phyloP scores from a whole-genome alignment of 2,113 vertebrate species.

The Elephantulus edwardii region DNA sequence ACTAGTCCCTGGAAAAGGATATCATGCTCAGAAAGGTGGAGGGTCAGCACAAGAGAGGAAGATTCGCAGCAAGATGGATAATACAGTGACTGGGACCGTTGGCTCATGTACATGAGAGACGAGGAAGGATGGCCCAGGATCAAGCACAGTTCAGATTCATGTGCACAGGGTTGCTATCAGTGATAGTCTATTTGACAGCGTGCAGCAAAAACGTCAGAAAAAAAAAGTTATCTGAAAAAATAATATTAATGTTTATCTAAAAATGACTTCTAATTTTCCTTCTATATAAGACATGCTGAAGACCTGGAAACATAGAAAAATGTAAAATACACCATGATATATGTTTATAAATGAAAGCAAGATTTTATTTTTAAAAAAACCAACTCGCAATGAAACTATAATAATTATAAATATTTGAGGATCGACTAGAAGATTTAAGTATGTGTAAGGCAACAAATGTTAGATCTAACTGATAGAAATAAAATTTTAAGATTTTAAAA shows the following conservation, averaged over 20 bases:
- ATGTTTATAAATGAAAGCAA: background rate
- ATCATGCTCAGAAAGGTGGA: too few relatives aligned
- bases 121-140: too few relatives aligned
- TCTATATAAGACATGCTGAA: background rate
- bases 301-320: background rate
- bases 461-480: background rate
- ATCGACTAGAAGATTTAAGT: background rate
- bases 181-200: too few relatives aligned
- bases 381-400: background rate
- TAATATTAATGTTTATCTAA: background rate
- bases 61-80: too few relatives aligned
- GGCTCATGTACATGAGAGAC: too few relatives aligned
- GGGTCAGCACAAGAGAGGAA: too few relatives aligned
- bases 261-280: background rate
- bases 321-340: background rate
- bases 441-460: background rate
- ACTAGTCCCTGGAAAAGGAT: too few relatives aligned
- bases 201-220: too few relatives aligned
- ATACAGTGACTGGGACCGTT: too few relatives aligned
- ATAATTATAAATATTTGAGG: background rate
- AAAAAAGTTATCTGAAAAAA: constrained; percentile 19
- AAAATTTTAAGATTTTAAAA: background rate
- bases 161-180: too few relatives aligned
- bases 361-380: background rate
- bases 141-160: too few relatives aligned